A percentile compares a stretch with the other conserved stretches of the same genome.
Conservation (phyloP, 37 sponge, comb jelly and placozoan genomes). For the Agelas oroides region DNA sequence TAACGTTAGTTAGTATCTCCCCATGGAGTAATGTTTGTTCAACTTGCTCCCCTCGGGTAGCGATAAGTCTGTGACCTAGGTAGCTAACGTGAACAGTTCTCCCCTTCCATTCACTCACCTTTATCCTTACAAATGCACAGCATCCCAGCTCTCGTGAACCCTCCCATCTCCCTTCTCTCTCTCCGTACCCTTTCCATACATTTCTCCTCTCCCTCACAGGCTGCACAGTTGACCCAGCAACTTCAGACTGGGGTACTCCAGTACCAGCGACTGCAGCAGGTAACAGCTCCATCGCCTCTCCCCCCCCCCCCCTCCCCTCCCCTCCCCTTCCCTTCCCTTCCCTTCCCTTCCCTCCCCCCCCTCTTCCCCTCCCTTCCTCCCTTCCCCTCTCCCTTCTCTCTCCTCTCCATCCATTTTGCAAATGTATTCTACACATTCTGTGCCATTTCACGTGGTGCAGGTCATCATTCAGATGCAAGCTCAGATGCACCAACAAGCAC, state of each 20-base stretch:
- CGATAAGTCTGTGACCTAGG: too few relatives aligned
- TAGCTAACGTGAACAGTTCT: too few relatives aligned
- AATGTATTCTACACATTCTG: neutral
- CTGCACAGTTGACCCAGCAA: constrained; percentile 52
- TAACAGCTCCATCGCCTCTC: constrained; percentile 1
- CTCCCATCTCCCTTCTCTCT: too few relatives aligned
- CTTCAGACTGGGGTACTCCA: constrained; percentile 65
- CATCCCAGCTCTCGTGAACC: too few relatives aligned
- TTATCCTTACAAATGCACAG: neutral
- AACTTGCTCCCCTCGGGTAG: too few relatives aligned
- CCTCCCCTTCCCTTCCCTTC: neutral
- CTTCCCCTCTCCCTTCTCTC: too few relatives aligned
- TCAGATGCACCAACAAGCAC: too few relatives aligned
- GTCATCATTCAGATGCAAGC: too few relatives aligned
- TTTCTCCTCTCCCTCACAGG: constrained; percentile 16
- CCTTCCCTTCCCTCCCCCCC: neutral
- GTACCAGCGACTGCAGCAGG: constrained; percentile 76
- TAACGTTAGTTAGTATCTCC: too few relatives aligned
- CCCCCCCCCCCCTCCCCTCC: neutral
- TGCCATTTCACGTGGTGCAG: too few relatives aligned
- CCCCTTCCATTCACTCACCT: constrained; percentile 1
- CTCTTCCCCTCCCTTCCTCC: neutral
- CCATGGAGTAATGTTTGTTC: too few relatives aligned
- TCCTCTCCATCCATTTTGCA: too few relatives aligned
- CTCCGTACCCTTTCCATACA: neutral